Evolutionary conservation across 2,888 invertebrate species (phyloP).

Genomic region (Parnassius smintheus): DNA sequence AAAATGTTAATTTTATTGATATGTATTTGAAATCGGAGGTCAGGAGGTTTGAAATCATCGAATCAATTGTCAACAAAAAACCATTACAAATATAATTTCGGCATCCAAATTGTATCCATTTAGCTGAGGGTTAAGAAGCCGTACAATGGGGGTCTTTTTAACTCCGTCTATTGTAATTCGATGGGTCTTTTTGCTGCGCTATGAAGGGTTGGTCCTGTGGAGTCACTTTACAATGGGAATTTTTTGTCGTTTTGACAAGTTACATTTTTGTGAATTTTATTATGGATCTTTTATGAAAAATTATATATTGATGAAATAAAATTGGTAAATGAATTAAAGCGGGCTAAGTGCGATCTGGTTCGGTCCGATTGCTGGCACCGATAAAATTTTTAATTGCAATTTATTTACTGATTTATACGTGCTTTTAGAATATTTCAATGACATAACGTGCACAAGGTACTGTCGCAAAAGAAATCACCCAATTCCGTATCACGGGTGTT

Average conservation of each 20-base stretch:
- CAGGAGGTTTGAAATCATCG: conserved; percentile 3
- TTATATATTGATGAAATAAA: neutral
- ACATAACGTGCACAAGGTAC: no score
- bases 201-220: conserved; percentile 62
- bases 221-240: conserved; percentile 29
- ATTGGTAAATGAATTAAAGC: neutral
- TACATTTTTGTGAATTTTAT: conserved; percentile 23
- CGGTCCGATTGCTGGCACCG: no score
- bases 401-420: no score
- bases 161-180: conserved; percentile 69
- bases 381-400: no score
- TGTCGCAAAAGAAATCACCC: no score
- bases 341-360: no score
- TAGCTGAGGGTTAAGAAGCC: conserved; percentile 75
- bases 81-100: conserved; percentile 69
- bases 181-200: conserved; percentile 51
- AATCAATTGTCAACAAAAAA: conserved; percentile 37
- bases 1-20: conserved; percentile 1
- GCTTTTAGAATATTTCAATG: no score
- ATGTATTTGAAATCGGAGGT: conserved; percentile 10
- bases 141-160: conserved; percentile 75
- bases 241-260: conserved; percentile 28
- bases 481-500: no score
- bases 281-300: conserved; percentile 9
- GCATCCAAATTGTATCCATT: conserved; percentile 68